Conservation (phyloP, 1,140 invertebrate genomes). For the Pseudoatta argentina region DNA sequence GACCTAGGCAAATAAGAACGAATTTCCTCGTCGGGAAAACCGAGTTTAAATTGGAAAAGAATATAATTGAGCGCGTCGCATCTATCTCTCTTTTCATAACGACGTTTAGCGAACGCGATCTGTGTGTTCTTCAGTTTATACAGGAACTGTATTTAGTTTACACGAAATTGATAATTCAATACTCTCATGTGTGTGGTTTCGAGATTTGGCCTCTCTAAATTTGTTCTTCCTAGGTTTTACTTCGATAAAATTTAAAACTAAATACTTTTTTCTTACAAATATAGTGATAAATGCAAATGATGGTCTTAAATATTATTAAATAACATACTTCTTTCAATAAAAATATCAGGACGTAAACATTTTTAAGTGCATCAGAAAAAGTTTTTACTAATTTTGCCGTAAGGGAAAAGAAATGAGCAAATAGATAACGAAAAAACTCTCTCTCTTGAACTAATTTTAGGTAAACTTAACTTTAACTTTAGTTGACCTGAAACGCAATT, state of each 20-base stretch:
- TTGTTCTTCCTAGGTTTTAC: background rate
- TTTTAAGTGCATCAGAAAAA: background rate
- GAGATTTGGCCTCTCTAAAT: background rate
- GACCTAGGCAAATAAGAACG: constrained; percentile 61
- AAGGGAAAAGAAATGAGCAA: background rate
- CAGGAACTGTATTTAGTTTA: constrained; percentile 37
- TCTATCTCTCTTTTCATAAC: constrained; percentile 39
- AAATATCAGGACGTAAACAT: background rate
- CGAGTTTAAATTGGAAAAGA: constrained; percentile 56
- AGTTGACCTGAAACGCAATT: background rate
- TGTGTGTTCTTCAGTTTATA: constrained; percentile 15
- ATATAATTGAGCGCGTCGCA: constrained; percentile 46
- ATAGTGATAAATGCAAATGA: background rate
- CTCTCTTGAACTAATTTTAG: constrained; percentile 7
- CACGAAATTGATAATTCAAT: constrained; percentile 1
- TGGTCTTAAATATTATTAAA: background rate
- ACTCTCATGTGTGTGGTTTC: background rate
- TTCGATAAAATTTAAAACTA: background rate
- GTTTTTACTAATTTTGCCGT: background rate
- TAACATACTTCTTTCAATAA: background rate
- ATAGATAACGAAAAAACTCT: background rate
- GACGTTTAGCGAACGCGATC: constrained; percentile 53
- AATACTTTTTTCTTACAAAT: background rate
- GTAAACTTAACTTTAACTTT: background rate
- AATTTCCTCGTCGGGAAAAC: constrained; percentile 59